Conservation (phyloP, 2,888 invertebrate genomes). For the Chesias legatella region DNA sequence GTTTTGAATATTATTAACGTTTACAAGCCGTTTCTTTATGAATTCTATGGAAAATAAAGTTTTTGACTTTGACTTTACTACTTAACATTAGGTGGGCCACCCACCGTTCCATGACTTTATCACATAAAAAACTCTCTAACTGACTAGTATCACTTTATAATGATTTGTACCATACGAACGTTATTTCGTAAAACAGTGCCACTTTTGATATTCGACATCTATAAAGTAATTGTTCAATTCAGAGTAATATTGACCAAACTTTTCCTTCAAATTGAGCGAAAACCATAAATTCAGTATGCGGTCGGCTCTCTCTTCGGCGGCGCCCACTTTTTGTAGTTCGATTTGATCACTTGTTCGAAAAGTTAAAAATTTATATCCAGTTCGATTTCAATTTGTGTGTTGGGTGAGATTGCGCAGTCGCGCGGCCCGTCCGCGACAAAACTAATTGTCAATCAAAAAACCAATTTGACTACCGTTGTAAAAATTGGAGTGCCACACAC, state of each 20-base stretch:
- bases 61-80: too few species aligned
- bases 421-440: constrained; percentile 35
- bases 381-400: constrained; percentile 62
- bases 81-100: too few species aligned
- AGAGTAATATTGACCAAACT: constrained; percentile 51
- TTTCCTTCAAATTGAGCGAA: constrained; percentile 51
- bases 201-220: too few species aligned
- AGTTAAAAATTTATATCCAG: constrained; percentile 71
- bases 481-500: constrained; percentile 13
- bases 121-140: too few species aligned
- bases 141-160: too few species aligned
- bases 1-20: too few species aligned
- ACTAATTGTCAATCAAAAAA: constrained; percentile 49
- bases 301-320: constrained; percentile 58
- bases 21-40: too few species aligned
- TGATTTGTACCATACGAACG: too few species aligned
- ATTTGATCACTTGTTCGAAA: constrained; percentile 73
- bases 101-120: too few species aligned
- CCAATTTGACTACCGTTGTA: constrained; percentile 23
- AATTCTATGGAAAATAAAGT: too few species aligned
- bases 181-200: too few species aligned
- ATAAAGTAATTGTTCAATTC: constrained; percentile 35
- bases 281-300: constrained; percentile 72
- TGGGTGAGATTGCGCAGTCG: constrained; percentile 44
- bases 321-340: constrained; percentile 68